Evolutionary conservation across 2,113 vertebrate species (phyloP).

Genomic region (Dasyurus viverrinus): DNA sequence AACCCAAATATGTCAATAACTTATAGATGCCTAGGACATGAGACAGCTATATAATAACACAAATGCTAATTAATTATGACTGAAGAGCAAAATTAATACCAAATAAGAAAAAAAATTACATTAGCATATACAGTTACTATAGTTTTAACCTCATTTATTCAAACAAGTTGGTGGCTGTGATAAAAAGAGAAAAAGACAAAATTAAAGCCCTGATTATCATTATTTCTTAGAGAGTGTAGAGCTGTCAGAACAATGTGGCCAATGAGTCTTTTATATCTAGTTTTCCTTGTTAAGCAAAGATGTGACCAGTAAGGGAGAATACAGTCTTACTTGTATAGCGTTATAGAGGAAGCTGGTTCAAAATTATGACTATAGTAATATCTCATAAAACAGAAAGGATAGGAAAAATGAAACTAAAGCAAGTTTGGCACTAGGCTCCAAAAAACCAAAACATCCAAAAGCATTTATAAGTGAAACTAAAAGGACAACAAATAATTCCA

Average conservation of each 20-base stretch:
- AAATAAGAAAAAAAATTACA: neutral
- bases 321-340: neutral
- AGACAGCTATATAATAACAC: neutral
- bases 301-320: neutral
- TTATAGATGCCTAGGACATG: neutral
- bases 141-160: neutral
- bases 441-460: neutral
- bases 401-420: neutral
- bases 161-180: neutral
- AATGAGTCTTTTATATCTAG: neutral
- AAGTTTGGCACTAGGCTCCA: neutral
- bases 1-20: neutral
- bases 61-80: neutral
- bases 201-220: neutral
- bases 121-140: neutral
- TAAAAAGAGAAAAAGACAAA: neutral
- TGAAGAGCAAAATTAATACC: neutral
- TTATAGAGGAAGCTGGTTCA: neutral
- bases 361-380: neutral
- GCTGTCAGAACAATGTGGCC: neutral
- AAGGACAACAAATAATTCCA: neutral
- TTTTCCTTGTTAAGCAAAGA: neutral
- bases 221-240: neutral
- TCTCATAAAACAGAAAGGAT: neutral
- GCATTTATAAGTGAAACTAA: neutral